Percentiles rank a stretch among this genome's conserved stretches.
Conservation (phyloP, 2,113 vertebrate species). For the Eurystomus gularis region DNA sequence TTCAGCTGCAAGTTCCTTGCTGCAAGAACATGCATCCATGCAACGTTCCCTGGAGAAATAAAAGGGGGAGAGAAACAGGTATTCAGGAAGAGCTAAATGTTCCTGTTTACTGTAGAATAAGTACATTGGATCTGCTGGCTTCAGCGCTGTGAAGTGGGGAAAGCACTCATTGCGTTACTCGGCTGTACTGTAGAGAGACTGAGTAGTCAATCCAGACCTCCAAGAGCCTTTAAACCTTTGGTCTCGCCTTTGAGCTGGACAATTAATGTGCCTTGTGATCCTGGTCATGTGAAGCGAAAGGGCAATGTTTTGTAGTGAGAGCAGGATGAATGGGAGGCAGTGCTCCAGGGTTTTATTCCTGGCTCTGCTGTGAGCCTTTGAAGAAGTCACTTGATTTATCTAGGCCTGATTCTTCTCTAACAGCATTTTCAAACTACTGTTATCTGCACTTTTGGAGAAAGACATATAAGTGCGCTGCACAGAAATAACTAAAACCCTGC, state of each 20-base stretch:
- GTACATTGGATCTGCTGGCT: background rate
- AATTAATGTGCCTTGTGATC: slow-evolving; percentile 33
- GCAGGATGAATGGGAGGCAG: slow-evolving; percentile 25
- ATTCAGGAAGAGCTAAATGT: background rate
- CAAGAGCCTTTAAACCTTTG: slow-evolving; percentile 9
- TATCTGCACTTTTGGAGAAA: background rate
- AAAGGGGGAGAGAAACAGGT: background rate
- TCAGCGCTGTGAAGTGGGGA: background rate
- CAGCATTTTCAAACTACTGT: background rate
- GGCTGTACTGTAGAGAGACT: background rate
- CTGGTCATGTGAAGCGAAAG: background rate
- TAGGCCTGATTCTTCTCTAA: slow-evolving; percentile 6
- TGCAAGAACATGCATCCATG: slow-evolving; percentile 60
- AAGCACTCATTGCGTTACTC: background rate
- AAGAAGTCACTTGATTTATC: slow-evolving; percentile 44
- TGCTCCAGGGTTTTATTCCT: background rate
- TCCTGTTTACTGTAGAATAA: background rate
- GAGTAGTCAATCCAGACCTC: background rate
- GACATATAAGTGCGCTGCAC: background rate
- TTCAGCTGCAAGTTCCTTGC: slow-evolving; percentile 34
- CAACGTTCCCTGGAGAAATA: slow-evolving; percentile 31
- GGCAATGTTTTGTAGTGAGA: slow-evolving; percentile 5
- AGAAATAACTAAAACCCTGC: background rate
- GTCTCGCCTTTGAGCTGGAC: slow-evolving; percentile 24
- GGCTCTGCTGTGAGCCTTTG: slow-evolving; percentile 37